Conservation (phyloP, 2,888 invertebrate genomes). For the Amphipyra tragopoginis region DNA sequence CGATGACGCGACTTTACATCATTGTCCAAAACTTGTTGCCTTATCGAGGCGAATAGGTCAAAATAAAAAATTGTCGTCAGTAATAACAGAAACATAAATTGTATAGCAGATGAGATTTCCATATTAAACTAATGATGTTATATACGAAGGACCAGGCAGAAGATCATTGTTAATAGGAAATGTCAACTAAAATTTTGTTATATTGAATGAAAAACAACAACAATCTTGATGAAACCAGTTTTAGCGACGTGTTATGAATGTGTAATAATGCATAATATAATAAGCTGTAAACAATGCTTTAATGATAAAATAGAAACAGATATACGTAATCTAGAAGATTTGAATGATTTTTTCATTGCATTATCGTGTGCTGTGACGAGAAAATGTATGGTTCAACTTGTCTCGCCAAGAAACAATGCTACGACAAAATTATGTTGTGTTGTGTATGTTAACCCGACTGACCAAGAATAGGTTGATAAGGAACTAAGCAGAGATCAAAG, state of each 20-base stretch:
- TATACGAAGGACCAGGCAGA: background rate
- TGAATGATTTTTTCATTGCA: too few relatives aligned
- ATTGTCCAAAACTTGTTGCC: slow-evolving; percentile 5
- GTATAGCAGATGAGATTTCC: background rate
- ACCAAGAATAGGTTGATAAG: too few relatives aligned
- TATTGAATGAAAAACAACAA: background rate
- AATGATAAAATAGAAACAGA: too few relatives aligned
- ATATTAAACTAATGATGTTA: background rate
- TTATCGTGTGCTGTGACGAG: too few relatives aligned
- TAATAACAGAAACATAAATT: slow-evolving; percentile 1
- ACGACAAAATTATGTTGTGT: too few relatives aligned
- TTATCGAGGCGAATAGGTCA: slow-evolving; percentile 11
- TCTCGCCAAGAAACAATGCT: too few relatives aligned
- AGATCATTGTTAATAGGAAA: background rate
- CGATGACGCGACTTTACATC: slow-evolving; percentile 5
- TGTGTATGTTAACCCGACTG: too few relatives aligned
- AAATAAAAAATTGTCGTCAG: background rate
- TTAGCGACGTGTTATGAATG: background rate
- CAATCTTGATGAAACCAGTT: background rate
- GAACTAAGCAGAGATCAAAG: too few relatives aligned
- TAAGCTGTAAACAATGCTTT: too few relatives aligned
- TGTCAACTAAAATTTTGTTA: background rate
- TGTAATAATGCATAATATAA: too few relatives aligned
- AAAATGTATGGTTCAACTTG: too few relatives aligned
- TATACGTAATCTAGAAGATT: too few relatives aligned